phyloP scores from a whole-genome alignment of 2,113 vertebrate species.

The Stegastes partitus region DNA sequence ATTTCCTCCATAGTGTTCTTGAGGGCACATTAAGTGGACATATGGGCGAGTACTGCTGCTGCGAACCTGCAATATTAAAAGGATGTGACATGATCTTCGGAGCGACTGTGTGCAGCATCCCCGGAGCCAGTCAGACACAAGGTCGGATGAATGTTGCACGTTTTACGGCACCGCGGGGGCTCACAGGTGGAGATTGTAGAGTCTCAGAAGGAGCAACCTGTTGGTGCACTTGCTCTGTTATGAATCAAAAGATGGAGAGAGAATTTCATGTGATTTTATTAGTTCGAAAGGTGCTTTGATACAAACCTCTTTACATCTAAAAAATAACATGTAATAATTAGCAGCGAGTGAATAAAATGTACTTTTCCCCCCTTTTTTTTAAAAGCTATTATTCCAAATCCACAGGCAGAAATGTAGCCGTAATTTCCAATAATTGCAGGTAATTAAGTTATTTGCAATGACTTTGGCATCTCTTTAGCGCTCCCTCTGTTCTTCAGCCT shows the following conservation, averaged over 20 bases:
- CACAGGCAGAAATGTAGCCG: background rate
- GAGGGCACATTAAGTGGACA: conserved; percentile 20
- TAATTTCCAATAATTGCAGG: background rate
- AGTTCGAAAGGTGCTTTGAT: too few relatives aligned
- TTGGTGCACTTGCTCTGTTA: too few relatives aligned
- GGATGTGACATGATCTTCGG: conserved; percentile 59
- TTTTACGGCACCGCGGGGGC: background rate
- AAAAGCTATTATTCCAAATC: background rate
- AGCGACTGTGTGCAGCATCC: conserved; percentile 34
- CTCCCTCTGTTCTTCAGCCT: background rate
- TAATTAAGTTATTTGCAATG: background rate
- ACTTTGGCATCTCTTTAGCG: background rate
- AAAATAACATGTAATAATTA: background rate
- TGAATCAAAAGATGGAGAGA: too few relatives aligned
- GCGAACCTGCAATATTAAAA: conserved; percentile 26
- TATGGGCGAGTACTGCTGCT: background rate
- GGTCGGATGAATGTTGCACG: conserved; percentile 25
- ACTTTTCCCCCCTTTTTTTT: background rate
- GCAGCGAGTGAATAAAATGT: background rate
- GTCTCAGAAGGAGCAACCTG: background rate
- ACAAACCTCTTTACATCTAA: background rate
- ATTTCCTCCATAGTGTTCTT: conserved; percentile 45
- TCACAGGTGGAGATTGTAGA: background rate
- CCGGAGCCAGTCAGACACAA: conserved; percentile 35
- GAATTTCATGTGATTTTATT: background rate